These are phyloP conservation scores for Cataglyphis cursor DNA, from an alignment of 2,888 invertebrate species.

Conservation along the genomic window DNA sequence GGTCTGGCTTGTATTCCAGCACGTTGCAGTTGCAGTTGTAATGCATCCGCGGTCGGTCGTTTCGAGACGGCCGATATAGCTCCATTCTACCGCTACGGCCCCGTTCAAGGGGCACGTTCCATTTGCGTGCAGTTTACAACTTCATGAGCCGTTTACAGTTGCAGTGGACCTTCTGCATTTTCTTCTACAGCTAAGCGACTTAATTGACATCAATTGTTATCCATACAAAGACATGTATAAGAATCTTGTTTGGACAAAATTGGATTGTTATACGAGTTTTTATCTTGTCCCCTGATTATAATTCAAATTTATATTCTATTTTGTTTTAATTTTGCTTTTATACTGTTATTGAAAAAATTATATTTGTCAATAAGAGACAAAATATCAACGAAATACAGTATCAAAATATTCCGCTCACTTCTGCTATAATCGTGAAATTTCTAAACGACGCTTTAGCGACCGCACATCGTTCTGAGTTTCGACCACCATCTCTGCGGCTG, in stretches of 20 bases:
- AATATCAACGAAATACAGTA: neutral
- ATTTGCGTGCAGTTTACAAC: slow-evolving; percentile 76
- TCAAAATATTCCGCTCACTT: neutral
- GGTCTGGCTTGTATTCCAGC: slow-evolving; percentile 75
- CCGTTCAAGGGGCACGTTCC: slow-evolving; percentile 75
- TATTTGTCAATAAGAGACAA: neutral
- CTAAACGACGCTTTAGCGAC: neutral
- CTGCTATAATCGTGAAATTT: neutral
- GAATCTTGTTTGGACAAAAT: neutral
- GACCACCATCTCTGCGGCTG: neutral
- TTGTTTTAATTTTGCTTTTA: neutral
- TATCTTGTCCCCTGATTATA: neutral
- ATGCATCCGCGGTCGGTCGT: slow-evolving; percentile 76
- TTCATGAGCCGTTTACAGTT: slow-evolving; percentile 65
- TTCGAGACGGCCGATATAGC: slow-evolving; percentile 72
- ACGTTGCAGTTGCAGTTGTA: slow-evolving; percentile 74
- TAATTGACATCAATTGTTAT: neutral
- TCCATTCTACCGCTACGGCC: slow-evolving; percentile 29
- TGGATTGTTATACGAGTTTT: neutral
- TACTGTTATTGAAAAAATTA: neutral
- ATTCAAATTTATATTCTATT: neutral
- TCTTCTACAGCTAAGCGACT: neutral
- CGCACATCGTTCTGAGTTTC: slow-evolving; percentile 3
- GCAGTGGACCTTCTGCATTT: neutral
- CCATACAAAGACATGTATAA: neutral